Evolutionary conservation across 2,113 vertebrate genomes (phyloP).

Genomic region (Phyllostomus discolor): DNA sequence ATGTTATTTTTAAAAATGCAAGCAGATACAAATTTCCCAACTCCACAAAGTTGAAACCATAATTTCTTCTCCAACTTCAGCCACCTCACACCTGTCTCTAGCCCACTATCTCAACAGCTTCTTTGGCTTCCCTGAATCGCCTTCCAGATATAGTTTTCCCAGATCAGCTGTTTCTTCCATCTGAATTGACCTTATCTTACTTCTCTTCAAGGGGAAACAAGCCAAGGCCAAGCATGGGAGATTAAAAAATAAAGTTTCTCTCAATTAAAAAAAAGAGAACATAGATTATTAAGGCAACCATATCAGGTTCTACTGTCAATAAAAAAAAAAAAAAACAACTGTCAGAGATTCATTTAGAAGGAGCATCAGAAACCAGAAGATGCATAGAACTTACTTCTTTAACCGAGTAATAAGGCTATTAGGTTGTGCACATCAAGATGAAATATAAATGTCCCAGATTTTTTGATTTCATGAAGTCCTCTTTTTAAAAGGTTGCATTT

Average conservation of each 20-base stretch:
- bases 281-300: background rate
- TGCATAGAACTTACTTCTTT: background rate
- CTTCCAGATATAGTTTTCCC: background rate
- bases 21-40: background rate
- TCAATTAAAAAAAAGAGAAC: background rate
- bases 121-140: background rate
- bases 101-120: fast-evolving
- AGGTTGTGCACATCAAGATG: background rate
- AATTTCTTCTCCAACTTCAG: background rate
- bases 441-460: background rate
- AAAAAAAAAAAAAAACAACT: too few relatives aligned
- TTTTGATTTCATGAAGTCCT: background rate
- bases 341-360: background rate
- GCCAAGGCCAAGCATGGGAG: background rate
- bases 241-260: background rate
- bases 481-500: too few relatives aligned
- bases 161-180: background rate
- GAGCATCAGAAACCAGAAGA: background rate
- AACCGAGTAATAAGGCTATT: background rate
- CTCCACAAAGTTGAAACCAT: background rate
- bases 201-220: background rate
- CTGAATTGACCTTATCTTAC: background rate
- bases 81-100: background rate
- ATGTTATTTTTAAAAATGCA: background rate
- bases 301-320: background rate